These are phyloP conservation scores for Burhinus oedicnemus DNA, from an alignment of 2,113 vertebrate species.

Conservation along the genomic window DNA sequence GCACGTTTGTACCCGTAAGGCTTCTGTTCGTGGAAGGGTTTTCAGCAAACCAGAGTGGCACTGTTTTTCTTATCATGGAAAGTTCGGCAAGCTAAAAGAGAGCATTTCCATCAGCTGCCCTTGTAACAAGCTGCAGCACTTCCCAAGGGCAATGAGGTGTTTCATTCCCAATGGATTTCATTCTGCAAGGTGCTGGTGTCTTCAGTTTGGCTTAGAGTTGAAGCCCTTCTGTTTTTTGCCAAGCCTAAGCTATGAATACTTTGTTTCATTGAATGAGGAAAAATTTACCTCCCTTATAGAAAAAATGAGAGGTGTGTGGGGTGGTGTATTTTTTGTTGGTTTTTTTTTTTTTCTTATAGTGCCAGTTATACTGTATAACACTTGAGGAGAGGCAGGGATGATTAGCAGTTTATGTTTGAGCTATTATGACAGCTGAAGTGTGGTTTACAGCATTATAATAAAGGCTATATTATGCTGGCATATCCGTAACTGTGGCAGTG, in stretches of 20 bases:
- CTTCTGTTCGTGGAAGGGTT: background rate
- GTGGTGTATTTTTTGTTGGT: background rate
- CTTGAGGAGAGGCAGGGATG: background rate
- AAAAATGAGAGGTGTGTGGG: background rate
- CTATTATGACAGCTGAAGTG: background rate
- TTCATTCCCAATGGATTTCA: background rate
- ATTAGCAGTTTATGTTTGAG: background rate
- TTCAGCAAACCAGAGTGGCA: background rate
- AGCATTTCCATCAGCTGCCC: background rate
- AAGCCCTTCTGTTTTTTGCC: background rate
- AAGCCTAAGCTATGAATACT: background rate
- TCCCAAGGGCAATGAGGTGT: background rate
- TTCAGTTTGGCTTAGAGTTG: background rate
- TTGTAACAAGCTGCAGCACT: background rate
- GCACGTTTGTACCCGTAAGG: background rate
- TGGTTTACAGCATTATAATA: background rate
- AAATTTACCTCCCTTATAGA: background rate
- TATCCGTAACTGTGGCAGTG: background rate
- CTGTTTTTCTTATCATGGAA: background rate
- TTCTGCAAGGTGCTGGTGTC: background rate
- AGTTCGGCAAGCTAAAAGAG: background rate
- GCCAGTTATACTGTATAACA: background rate
- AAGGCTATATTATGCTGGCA: background rate
- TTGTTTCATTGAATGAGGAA: background rate
- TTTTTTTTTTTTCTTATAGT: background rate